Conservation (phyloP, 1,140 invertebrate species). For the Paracyclopina nana region DNA sequence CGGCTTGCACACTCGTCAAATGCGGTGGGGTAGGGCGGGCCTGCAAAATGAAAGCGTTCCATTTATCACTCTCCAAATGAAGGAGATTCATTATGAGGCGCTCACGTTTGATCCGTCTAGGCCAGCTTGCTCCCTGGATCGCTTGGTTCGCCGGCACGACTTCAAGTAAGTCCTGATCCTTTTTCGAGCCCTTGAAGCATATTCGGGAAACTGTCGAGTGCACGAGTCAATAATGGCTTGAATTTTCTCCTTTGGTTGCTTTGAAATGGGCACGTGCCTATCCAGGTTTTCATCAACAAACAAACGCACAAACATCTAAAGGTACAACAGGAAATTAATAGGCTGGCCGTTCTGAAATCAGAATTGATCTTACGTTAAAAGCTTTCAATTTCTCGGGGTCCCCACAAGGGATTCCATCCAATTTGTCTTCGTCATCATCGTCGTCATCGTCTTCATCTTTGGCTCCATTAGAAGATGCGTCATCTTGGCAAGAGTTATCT, state of each 20-base stretch:
- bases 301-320: conserved; percentile 85
- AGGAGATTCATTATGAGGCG: background rate
- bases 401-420: conserved; percentile 66
- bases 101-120: conserved; percentile 14
- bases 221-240: conserved; percentile 93
- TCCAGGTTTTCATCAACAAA: conserved; percentile 94
- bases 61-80: background rate
- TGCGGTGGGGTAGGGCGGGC: conserved; percentile 81
- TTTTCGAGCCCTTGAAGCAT: conserved; percentile 77
- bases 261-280: conserved; percentile 85
- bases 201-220: conserved; percentile 87
- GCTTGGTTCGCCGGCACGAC: conserved; percentile 78
- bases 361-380: conserved; percentile 60
- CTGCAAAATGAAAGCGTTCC: conserved; percentile 30
- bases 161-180: conserved; percentile 86
- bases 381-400: conserved; percentile 89
- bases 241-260: conserved; percentile 93
- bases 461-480: conserved; percentile 65
- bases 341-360: conserved; percentile 6
- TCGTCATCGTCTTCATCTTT: conserved; percentile 62
- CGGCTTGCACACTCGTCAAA: conserved; percentile 82
- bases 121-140: conserved; percentile 48
- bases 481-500: too few relatives aligned
- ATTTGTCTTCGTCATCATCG: conserved; percentile 59
- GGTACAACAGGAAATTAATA: conserved; percentile 18